Conservation (phyloP, 2,797 vertebrate genomes). For the Myotis vivesi region DNA sequence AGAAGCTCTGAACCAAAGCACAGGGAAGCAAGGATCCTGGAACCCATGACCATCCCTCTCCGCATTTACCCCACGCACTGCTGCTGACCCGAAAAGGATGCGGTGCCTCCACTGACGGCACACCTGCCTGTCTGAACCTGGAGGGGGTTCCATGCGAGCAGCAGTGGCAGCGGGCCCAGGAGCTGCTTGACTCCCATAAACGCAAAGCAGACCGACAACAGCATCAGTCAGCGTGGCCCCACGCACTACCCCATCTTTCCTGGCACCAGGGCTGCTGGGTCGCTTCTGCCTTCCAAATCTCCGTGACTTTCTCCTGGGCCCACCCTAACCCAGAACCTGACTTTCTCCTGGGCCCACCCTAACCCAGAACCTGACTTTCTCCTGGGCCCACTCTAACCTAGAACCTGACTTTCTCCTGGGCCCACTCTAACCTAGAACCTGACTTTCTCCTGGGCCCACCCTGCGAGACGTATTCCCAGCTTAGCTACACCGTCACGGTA, state of each 20-base stretch:
- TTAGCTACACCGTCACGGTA: background rate
- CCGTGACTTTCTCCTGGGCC: background rate
- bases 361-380: too few relatives aligned
- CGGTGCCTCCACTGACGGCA: fast-evolving
- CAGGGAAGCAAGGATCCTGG: background rate
- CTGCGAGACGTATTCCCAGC: background rate
- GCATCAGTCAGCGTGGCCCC: fast-evolving
- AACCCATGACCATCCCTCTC: background rate
- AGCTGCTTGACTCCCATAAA: fast-evolving
- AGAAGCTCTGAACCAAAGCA: background rate
- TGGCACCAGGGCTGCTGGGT: background rate
- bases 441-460: background rate
- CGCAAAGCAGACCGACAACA: fast-evolving
- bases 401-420: too few relatives aligned
- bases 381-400: too few relatives aligned
- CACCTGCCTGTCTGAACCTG: fast-evolving
- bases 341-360: too few relatives aligned
- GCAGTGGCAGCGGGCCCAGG: fast-evolving
- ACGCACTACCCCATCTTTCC: too few relatives aligned
- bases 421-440: too few relatives aligned
- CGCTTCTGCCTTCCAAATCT: background rate
- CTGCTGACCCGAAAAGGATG: background rate
- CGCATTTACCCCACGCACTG: background rate
- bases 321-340: too few relatives aligned
- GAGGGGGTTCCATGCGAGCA: background rate